Evolutionary conservation across 2,113 vertebrate species (phyloP).

Genomic region (Pseudorasbora parva): DNA sequence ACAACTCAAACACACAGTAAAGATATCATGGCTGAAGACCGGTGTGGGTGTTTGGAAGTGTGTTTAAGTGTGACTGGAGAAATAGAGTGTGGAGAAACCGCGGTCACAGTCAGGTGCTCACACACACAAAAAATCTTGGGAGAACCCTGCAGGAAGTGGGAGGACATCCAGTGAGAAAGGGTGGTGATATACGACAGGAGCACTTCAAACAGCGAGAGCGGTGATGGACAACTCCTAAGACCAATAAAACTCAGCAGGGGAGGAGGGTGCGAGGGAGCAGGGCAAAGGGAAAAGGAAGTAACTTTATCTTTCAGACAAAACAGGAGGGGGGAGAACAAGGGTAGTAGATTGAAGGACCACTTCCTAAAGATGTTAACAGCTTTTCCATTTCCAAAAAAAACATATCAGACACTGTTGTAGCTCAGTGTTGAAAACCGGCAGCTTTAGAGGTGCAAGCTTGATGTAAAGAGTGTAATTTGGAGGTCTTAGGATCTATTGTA

Average conservation of each 20-base stretch:
- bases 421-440: slow-evolving; percentile 10
- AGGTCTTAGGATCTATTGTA: slow-evolving; percentile 2
- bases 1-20: slow-evolving; percentile 31
- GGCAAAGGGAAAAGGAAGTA: slow-evolving; percentile 52
- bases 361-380: slow-evolving; percentile 42
- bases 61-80: slow-evolving; percentile 67
- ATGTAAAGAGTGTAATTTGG: background rate
- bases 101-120: background rate
- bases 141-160: slow-evolving; percentile 68
- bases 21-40: slow-evolving; percentile 34
- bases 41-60: slow-evolving; percentile 42
- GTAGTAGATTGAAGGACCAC: slow-evolving; percentile 21
- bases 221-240: slow-evolving; percentile 58
- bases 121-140: slow-evolving; percentile 16
- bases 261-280: slow-evolving; percentile 55
- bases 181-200: slow-evolving; percentile 73
- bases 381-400: slow-evolving; percentile 41
- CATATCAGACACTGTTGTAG: slow-evolving; percentile 1
- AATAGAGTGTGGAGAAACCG: slow-evolving; percentile 60
- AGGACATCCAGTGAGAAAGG: slow-evolving; percentile 72
- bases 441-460: slow-evolving; percentile 25
- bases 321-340: slow-evolving; percentile 36
- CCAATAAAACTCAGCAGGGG: slow-evolving; percentile 72
- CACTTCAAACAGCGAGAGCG: slow-evolving; percentile 70
- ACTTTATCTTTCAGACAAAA: slow-evolving; percentile 33